Evolutionary conservation across 2,113 vertebrate species (phyloP).

Genomic region (Jaculus jaculus): DNA sequence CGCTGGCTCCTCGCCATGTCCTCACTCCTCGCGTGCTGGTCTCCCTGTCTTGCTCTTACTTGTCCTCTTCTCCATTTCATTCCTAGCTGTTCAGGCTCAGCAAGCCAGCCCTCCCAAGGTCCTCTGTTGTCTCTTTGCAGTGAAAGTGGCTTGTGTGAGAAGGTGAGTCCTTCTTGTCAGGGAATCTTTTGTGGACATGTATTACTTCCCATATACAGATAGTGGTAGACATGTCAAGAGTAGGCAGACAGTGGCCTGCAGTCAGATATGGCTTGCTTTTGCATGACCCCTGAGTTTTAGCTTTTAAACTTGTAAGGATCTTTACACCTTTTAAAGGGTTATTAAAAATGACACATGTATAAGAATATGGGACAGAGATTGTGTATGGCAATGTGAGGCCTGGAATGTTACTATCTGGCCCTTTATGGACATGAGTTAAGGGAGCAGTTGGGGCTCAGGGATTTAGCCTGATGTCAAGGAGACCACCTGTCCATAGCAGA

Average conservation of each 20-base stretch:
- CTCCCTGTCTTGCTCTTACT: neutral
- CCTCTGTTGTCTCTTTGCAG: fast-evolving
- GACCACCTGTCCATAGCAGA: neutral
- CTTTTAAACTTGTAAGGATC: neutral
- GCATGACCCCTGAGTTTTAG: neutral
- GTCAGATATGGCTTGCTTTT: neutral
- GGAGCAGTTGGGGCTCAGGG: neutral
- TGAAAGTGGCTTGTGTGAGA: neutral
- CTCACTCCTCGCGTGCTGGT: neutral
- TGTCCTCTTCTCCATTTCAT: neutral
- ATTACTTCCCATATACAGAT: neutral
- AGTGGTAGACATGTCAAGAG: neutral
- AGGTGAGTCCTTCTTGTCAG: neutral
- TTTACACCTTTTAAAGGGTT: neutral
- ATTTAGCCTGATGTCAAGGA: neutral
- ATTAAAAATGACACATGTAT: neutral
- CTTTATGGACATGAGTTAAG: neutral
- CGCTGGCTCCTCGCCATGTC: neutral
- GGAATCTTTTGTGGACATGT: fast-evolving
- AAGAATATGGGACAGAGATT: neutral
- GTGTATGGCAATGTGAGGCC: neutral
- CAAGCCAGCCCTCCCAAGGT: neutral
- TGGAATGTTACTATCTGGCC: neutral
- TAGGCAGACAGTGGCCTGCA: fast-evolving
- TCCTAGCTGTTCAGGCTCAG: neutral